These are phyloP conservation scores for Clarias platycephalus DNA, from an alignment of 2,797 vertebrate genomes.

Conservation along the genomic window DNA sequence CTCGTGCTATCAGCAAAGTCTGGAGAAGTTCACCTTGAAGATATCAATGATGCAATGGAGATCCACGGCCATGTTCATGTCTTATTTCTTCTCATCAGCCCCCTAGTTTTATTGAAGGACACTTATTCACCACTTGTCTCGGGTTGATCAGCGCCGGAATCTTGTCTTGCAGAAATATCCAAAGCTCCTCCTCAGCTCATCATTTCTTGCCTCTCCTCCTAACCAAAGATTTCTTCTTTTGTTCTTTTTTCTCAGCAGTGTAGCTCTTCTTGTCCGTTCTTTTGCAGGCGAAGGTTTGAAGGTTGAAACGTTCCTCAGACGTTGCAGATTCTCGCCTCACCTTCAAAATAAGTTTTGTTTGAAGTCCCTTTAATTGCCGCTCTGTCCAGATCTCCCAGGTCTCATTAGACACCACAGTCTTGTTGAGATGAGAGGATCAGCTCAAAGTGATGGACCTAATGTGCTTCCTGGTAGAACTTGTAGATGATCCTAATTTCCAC, in stretches of 20 bases:
- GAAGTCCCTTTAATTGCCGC: background rate
- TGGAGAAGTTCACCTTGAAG: background rate
- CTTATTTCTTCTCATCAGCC: background rate
- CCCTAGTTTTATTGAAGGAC: background rate
- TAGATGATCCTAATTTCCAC: background rate
- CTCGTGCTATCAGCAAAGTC: background rate
- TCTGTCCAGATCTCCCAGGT: background rate
- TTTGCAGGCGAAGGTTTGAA: background rate
- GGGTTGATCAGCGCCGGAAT: background rate
- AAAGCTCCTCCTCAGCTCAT: background rate
- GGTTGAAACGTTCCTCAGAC: background rate
- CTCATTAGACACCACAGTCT: background rate
- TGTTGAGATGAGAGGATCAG: background rate
- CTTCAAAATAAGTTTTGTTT: background rate
- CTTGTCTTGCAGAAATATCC: background rate
- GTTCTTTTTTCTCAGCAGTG: background rate
- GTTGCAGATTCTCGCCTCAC: background rate
- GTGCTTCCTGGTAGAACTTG: background rate
- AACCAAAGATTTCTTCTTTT: background rate
- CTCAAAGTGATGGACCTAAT: too few species aligned
- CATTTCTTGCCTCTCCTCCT: background rate
- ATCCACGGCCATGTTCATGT: background rate
- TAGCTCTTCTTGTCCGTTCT: background rate
- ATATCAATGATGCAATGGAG: background rate
- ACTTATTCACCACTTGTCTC: too few species aligned